Conservation (phyloP, 2,888 invertebrate genomes). For the Ophion slaviceki region DNA sequence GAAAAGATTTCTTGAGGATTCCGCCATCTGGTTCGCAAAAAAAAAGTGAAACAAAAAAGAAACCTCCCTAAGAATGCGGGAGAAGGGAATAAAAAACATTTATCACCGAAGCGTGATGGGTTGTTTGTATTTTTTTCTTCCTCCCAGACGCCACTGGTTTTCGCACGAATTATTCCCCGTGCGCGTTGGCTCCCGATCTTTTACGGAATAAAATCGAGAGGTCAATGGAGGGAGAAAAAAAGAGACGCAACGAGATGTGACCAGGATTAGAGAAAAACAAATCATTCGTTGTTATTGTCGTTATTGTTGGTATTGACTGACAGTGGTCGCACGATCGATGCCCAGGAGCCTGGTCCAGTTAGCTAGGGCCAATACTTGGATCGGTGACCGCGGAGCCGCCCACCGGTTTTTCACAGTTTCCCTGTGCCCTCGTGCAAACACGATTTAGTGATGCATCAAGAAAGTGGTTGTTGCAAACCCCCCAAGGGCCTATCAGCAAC, state of each 20-base stretch:
- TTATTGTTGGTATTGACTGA: not conserved
- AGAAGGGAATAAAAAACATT: constrained; percentile 71
- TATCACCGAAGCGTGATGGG: constrained; percentile 68
- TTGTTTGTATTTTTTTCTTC: constrained; percentile 66
- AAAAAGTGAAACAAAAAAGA: constrained; percentile 13
- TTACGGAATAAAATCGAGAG: constrained; percentile 5
- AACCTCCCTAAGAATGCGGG: constrained; percentile 18
- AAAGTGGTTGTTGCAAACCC: too few relatives aligned
- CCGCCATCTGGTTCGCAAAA: constrained; percentile 9
- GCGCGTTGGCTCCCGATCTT: constrained; percentile 5
- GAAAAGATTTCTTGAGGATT: constrained; percentile 37
- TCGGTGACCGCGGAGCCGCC: too few relatives aligned
- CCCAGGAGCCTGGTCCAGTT: too few relatives aligned
- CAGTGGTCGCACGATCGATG: too few relatives aligned
- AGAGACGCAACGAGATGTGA: not conserved
- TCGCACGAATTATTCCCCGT: constrained; percentile 41
- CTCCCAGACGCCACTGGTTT: constrained; percentile 42
- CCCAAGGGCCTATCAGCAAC: too few relatives aligned
- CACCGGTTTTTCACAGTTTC: too few relatives aligned
- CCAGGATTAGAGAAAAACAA: not conserved
- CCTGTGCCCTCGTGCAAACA: too few relatives aligned
- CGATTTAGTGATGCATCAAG: too few relatives aligned
- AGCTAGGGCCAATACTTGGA: too few relatives aligned
- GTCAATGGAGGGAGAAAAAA: not conserved
- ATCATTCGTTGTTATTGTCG: not conserved